phyloP scores from a whole-genome alignment of 2,797 vertebrate species.

The Prionace glauca region DNA sequence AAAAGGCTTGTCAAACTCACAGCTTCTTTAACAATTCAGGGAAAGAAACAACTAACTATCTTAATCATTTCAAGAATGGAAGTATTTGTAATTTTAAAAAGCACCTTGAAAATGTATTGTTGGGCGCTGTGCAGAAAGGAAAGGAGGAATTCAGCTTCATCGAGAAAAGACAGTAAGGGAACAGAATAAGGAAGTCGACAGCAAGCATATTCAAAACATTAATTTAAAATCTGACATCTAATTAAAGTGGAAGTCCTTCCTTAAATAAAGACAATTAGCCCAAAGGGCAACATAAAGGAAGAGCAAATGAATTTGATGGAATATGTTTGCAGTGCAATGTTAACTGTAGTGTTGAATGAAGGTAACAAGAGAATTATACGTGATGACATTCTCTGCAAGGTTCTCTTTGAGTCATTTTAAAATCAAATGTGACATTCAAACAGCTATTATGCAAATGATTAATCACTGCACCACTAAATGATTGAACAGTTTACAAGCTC shows the following conservation, averaged over 20 bases:
- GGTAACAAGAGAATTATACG: neutral
- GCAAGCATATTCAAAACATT: neutral
- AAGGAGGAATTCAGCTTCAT: neutral
- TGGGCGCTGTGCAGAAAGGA: neutral
- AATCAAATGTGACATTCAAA: slow-evolving; percentile 13
- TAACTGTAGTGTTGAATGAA: neutral
- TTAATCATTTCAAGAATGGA: neutral
- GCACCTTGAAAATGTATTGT: neutral
- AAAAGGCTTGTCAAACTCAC: neutral
- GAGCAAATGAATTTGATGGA: neutral
- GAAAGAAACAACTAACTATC: neutral
- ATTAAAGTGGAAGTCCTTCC: neutral
- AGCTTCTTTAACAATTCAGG: neutral
- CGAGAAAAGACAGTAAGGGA: neutral
- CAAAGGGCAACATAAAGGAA: neutral
- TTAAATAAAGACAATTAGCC: neutral
- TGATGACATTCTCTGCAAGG: neutral
- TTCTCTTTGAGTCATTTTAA: neutral
- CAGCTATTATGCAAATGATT: neutral
- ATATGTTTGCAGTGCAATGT: neutral
- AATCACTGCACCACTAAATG: neutral
- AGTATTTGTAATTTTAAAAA: neutral
- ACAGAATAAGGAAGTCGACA: neutral
- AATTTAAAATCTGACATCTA: neutral
- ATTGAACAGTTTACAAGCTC: neutral